phyloP scores from a whole-genome alignment of 1,140 invertebrate species.

The Drosophila ironensis region DNA sequence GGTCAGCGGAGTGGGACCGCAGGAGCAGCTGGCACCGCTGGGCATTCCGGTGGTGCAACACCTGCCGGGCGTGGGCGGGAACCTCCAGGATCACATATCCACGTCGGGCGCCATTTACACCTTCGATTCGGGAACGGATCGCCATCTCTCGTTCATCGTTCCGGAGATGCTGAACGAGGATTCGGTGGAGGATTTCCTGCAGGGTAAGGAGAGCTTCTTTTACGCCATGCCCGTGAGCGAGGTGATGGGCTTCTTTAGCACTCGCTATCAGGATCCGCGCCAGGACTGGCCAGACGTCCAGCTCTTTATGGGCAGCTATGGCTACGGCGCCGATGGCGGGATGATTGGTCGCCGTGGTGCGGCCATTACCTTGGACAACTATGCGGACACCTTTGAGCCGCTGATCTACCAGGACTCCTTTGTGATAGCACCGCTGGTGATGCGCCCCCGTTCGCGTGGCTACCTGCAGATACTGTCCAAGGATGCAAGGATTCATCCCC shows the following conservation, averaged over 20 bases:
- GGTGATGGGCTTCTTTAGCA: constrained; percentile 89
- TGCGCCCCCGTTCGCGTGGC: constrained; percentile 89
- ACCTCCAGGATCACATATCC: constrained; percentile 90
- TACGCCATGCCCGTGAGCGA: constrained; percentile 88
- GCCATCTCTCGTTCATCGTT: constrained; percentile 85
- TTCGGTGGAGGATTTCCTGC: constrained; percentile 84
- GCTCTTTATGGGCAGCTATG: constrained; percentile 87
- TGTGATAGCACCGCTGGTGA: constrained; percentile 86
- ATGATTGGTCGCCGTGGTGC: constrained; percentile 86
- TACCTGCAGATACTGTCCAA: constrained; percentile 85
- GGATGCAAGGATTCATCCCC: constrained; percentile 87
- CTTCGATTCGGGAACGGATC: constrained; percentile 82
- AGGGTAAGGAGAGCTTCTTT: constrained; percentile 84
- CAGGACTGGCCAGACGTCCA: constrained; percentile 91
- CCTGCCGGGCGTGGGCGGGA: constrained; percentile 89
- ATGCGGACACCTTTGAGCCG: constrained; percentile 86
- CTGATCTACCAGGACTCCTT: constrained; percentile 87
- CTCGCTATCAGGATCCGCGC: constrained; percentile 86
- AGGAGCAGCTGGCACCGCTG: constrained; percentile 82
- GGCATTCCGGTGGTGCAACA: constrained; percentile 83
- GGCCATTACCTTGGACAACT: constrained; percentile 87
- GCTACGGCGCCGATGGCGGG: constrained; percentile 90
- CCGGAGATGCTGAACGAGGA: constrained; percentile 83
- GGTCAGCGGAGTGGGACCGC: constrained; percentile 90
- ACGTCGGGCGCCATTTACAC: constrained; percentile 85